Conservation (phyloP, 1,140 invertebrate genomes). For the Diachasmimorpha longicaudata region DNA sequence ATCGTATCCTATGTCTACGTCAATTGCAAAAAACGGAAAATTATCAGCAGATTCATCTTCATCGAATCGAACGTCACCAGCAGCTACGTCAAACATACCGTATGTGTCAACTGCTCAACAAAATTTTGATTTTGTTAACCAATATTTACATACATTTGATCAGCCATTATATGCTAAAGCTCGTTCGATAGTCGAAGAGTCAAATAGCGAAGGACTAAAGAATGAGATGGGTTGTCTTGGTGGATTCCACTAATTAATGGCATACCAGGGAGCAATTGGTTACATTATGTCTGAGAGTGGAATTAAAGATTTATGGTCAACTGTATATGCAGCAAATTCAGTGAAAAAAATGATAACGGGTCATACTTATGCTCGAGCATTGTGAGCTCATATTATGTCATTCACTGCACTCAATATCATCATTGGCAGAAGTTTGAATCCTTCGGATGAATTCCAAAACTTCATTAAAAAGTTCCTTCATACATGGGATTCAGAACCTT, state of each 20-base stretch:
- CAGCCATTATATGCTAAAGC: conserved; percentile 29
- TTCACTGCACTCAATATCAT: conserved; percentile 31
- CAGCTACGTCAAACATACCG: no score
- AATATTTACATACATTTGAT: no score
- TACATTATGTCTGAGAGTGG: conserved; percentile 33
- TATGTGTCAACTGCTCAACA: no score
- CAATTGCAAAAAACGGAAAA: no score
- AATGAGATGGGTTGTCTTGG: conserved; percentile 33
- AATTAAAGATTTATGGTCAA: conserved; percentile 27
- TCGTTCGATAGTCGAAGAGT: conserved; percentile 17
- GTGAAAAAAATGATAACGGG: conserved; percentile 49
- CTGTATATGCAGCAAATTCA: conserved; percentile 37
- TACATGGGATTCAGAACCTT: neutral
- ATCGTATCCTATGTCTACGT: no score
- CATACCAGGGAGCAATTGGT: conserved; percentile 32
- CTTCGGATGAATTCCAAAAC: neutral
- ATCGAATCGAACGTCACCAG: no score
- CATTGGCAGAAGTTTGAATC: conserved; percentile 34
- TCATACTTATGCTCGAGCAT: conserved; percentile 48
- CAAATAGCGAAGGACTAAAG: conserved; percentile 33
- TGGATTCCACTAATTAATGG: conserved; percentile 36
- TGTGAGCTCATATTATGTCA: conserved; percentile 36
- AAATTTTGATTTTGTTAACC: no score
- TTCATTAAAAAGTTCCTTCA: neutral
- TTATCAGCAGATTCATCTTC: no score